phyloP scores from a whole-genome alignment of 2,113 vertebrate species.

The Ammospiza nelsoni region DNA sequence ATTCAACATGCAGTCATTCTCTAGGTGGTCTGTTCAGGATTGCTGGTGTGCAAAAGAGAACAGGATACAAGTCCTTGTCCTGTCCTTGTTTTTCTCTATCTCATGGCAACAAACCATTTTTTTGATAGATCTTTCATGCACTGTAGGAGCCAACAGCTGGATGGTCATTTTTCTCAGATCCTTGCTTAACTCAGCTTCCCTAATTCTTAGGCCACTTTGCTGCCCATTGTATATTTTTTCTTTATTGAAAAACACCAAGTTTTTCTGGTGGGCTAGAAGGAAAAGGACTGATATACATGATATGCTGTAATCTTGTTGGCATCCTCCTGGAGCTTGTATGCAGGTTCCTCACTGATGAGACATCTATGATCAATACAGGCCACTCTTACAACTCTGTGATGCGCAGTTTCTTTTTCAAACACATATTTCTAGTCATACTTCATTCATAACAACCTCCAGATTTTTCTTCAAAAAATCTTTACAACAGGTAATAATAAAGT shows the following conservation, averaged over 20 bases:
- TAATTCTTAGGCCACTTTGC: not conserved
- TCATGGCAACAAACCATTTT: not conserved
- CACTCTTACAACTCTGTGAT: not conserved
- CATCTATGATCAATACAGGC: not conserved
- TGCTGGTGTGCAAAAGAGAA: not conserved
- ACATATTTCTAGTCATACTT: not conserved
- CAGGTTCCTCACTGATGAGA: not conserved
- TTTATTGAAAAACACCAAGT: not conserved
- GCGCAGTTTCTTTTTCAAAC: not conserved
- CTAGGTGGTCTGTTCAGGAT: not conserved
- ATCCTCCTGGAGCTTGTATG: not conserved
- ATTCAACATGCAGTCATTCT: not conserved
- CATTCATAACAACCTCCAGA: not conserved
- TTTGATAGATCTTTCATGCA: not conserved
- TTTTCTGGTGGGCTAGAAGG: not conserved
- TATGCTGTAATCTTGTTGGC: not conserved
- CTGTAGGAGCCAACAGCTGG: not conserved
- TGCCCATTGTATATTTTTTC: not conserved
- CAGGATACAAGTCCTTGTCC: not conserved
- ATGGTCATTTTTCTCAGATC: not conserved
- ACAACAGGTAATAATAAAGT: not conserved
- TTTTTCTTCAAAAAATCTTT: not conserved
- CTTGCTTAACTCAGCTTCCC: not conserved
- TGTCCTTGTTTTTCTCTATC: not conserved
- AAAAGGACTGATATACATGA: not conserved